These are phyloP conservation scores for Sebastes variabilis DNA, from an alignment of 2,797 vertebrate genomes.

Conservation along the genomic window DNA sequence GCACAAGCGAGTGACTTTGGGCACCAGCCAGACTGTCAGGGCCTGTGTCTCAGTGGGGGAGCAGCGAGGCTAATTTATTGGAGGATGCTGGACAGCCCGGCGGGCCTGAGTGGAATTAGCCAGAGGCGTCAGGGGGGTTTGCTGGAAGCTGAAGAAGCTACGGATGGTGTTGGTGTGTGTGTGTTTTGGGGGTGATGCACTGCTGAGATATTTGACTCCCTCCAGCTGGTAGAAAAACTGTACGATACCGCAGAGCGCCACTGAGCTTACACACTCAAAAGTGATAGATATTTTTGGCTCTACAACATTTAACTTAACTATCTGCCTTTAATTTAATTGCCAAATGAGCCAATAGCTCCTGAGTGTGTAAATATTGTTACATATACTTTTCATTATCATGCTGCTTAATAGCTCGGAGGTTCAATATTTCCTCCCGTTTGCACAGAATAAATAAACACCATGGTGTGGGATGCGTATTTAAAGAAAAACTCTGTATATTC, in stretches of 20 bases:
- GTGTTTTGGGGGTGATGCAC: neutral
- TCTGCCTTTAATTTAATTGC: slow-evolving; percentile 70
- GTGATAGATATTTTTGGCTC: slow-evolving; percentile 73
- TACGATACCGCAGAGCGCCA: slow-evolving; percentile 54
- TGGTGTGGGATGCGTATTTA: neutral
- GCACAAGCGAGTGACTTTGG: slow-evolving; percentile 41
- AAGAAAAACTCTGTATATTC: neutral
- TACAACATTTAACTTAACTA: slow-evolving; percentile 72
- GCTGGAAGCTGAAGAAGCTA: slow-evolving; percentile 55
- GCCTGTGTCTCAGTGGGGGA: slow-evolving; percentile 52
- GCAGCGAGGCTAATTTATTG: slow-evolving; percentile 74
- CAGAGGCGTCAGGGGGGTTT: slow-evolving; percentile 72
- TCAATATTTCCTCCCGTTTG: slow-evolving; percentile 4
- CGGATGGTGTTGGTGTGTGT: slow-evolving; percentile 4
- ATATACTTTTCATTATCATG: slow-evolving; percentile 44
- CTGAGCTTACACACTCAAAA: slow-evolving; percentile 46
- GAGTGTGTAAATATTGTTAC: slow-evolving; percentile 57
- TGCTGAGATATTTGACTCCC: slow-evolving; percentile 56
- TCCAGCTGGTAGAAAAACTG: slow-evolving; percentile 59
- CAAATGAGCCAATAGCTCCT: slow-evolving; percentile 43
- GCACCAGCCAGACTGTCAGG: slow-evolving; percentile 52
- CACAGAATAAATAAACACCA: slow-evolving; percentile 24
- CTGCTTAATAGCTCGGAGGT: slow-evolving; percentile 16
- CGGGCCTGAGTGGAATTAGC: slow-evolving; percentile 74
- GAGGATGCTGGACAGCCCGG: slow-evolving; percentile 67